Conservation (phyloP, 2,113 vertebrate species). For the Gambusia holbrooki region DNA sequence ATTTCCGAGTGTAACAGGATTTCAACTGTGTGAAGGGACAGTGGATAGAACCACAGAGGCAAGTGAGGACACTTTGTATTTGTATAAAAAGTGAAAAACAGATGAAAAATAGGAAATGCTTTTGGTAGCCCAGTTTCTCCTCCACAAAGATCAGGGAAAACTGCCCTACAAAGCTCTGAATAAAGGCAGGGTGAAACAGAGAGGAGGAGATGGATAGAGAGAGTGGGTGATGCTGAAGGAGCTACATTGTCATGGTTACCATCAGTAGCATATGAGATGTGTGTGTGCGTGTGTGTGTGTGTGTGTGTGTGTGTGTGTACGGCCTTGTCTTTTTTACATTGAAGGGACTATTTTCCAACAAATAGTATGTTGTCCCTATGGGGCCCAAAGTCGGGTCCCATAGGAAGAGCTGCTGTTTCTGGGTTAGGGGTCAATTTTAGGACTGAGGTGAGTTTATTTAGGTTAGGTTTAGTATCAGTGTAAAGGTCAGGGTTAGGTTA, state of each 20-base stretch:
- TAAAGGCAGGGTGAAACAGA: conserved; percentile 59
- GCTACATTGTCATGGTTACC: conserved; percentile 77
- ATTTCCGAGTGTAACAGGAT: conserved; percentile 35
- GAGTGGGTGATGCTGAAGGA: conserved; percentile 70
- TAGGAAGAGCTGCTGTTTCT: too few relatives aligned
- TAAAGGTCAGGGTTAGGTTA: too few relatives aligned
- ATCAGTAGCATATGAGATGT: conserved; percentile 32
- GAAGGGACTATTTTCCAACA: too few relatives aligned
- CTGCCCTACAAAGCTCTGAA: conserved; percentile 38
- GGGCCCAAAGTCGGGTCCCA: too few relatives aligned
- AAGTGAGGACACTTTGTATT: conserved; percentile 32
- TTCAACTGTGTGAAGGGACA: conserved; percentile 10
- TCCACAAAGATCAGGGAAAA: conserved; percentile 52
- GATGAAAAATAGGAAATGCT: conserved; percentile 7
- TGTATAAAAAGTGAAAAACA: conserved; percentile 1
- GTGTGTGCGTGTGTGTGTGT: conserved; percentile 7
- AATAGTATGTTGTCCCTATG: too few relatives aligned
- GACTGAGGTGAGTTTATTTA: too few relatives aligned
- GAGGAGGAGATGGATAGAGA: conserved; percentile 60
- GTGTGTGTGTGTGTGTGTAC: conserved; percentile 9
- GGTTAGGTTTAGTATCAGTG: too few relatives aligned
- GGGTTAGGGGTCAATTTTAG: too few relatives aligned
- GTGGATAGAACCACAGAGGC: neutral
- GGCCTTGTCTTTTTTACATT: too few relatives aligned
- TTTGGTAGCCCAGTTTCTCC: conserved; percentile 51